Base-by-base conservation (phyloP, 2,113 vertebrate genomes). In the Geococcyx californianus region DNA sequence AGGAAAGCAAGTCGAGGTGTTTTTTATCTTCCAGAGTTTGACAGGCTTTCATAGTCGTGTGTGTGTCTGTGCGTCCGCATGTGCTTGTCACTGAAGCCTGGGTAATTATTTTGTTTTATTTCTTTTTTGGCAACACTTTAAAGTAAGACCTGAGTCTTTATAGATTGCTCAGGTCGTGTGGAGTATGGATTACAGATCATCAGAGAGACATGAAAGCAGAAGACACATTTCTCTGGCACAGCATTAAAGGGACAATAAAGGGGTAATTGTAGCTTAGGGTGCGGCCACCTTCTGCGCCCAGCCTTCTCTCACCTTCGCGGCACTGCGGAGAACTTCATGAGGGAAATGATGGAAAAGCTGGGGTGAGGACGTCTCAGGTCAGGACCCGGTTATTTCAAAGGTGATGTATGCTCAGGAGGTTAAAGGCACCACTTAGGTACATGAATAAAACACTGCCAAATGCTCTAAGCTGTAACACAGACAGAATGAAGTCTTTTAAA, bases 91-190 rank as follows among this genome's bases (percentile, higher is more conserved):
- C 85, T 19, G 84, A 45, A 83, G 88, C 68, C 82, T 47, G 66
- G 54, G 74, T 89, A 92, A 96, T 96, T 90, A 93, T 92, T 97
- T 96, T 88, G 63, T 54, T 95, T 89, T 81, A 62, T 92, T 96
- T 92, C 79, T 72, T 80, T 91, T 95, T 89, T 96, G 95, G 96
- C 95, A 92, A 79, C 64, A 34, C 90, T 96, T 97, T 54, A 96
- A 96, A 97, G 95, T 72, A 72, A 92, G 69, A 96, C 60, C 85
- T 52, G 68, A 72, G 68, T 94, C 95, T 97, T 96, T 96, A 90
- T 92, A 88, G 94, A 94, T 96, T 95, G 90, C 88, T 95, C 96
- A 96, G 93, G 88, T 97, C 96, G 92, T 84, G 60, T 16, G 8
- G 83, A 76, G 93, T 94, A 89, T 94, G 88, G 93, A 94, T 96